Evolutionary conservation across 2,888 invertebrate genomes (phyloP).

Genomic region (Drosophila pseudotakahashii): DNA sequence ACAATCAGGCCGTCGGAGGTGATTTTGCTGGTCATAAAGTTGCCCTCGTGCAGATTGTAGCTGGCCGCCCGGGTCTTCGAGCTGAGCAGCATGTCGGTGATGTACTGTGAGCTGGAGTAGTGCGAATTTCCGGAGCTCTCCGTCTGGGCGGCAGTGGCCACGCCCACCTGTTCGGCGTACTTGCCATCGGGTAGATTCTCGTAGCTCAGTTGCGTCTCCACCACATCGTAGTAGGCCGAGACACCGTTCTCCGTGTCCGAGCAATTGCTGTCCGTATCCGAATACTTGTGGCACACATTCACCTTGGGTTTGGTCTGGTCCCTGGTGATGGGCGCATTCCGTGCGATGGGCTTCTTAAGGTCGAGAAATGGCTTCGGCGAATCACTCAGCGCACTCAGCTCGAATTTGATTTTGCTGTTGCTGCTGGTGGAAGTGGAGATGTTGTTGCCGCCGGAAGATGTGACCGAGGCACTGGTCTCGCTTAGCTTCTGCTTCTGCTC

Average conservation of each 20-base stretch:
- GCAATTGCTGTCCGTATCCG: conserved; percentile 87
- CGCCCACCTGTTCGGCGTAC: conserved; percentile 72
- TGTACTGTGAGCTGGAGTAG: conserved; percentile 83
- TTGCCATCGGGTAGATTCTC: conserved; percentile 84
- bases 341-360: conserved; percentile 84
- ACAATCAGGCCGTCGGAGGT: conserved; percentile 84
- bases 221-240: conserved; percentile 84
- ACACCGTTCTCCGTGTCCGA: conserved; percentile 86
- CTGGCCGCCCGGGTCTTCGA: conserved; percentile 84
- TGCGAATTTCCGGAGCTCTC: conserved; percentile 58
- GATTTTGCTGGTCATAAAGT: conserved; percentile 84
- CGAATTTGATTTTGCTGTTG: conserved; percentile 82
- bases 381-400: conserved; percentile 80
- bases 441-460: conserved; percentile 19
- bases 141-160: conserved; percentile 52
- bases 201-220: conserved; percentile 82
- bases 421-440: conserved; percentile 13
- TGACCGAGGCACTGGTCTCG: conserved; percentile 52
- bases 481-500: conserved; percentile 86
- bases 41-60: conserved; percentile 83
- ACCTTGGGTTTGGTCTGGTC: conserved; percentile 89
- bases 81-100: conserved; percentile 84
- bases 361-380: conserved; percentile 83
- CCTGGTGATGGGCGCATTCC: conserved; percentile 88
- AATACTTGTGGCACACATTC: conserved; percentile 86